Conservation (phyloP, 2,888 invertebrate genomes). For the Epinotia nisella region DNA sequence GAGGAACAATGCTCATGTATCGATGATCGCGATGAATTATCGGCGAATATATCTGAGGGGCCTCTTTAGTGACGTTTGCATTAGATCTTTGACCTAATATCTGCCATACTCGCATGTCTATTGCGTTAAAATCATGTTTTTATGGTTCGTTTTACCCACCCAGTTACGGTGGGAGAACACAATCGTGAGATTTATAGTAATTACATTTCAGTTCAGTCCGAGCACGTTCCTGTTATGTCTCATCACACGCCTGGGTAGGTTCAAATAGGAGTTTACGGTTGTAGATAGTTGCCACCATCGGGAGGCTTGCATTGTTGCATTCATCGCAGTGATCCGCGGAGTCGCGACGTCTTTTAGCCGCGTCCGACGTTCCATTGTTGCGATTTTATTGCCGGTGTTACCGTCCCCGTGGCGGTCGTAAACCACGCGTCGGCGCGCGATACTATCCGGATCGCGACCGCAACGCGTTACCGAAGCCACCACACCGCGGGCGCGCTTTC, state of each 20-base stretch:
- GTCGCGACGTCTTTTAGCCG: constrained; percentile 79
- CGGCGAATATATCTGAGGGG: constrained; percentile 60
- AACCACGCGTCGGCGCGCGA: constrained; percentile 78
- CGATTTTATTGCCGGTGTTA: constrained; percentile 83
- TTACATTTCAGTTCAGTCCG: constrained; percentile 49
- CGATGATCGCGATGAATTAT: constrained; percentile 63
- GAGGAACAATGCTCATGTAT: constrained; percentile 62
- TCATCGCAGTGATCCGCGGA: constrained; percentile 79
- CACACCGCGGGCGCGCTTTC: constrained; percentile 81
- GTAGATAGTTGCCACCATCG: constrained; percentile 80
- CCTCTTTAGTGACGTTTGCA: constrained; percentile 51
- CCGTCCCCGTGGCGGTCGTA: constrained; percentile 79
- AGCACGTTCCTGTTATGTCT: constrained; percentile 41
- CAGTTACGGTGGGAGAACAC: constrained; percentile 35
- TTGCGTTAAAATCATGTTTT: constrained; percentile 52
- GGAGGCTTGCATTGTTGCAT: constrained; percentile 82
- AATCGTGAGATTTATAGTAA: constrained; percentile 48
- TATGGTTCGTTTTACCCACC: constrained; percentile 47
- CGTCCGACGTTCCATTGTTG: constrained; percentile 83
- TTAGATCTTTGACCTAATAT: constrained; percentile 50
- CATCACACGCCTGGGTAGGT: constrained; percentile 55
- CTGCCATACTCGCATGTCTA: constrained; percentile 45
- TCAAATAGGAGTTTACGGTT: constrained; percentile 69
- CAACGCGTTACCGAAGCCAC: constrained; percentile 73
- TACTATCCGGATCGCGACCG: constrained; percentile 79